Conservation (phyloP, 1,140 invertebrate genomes). For the Lepidostoma basale region DNA sequence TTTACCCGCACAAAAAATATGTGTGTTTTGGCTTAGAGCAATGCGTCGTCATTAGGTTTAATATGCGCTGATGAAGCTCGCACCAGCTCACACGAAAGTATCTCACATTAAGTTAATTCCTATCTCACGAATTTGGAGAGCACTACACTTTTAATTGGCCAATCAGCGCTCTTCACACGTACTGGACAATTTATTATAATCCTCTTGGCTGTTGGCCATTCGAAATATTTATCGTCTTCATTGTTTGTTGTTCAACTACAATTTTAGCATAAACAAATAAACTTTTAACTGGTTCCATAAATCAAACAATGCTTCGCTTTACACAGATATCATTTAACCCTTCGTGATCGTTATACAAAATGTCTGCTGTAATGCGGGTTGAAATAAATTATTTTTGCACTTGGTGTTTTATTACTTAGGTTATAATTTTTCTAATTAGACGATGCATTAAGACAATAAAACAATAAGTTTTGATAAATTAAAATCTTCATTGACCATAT, state of each 20-base stretch:
- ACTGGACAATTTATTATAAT: constrained; percentile 21
- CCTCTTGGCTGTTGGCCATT: constrained; percentile 21
- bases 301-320: background rate
- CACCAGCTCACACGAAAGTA: constrained; percentile 1
- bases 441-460: background rate
- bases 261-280: constrained; percentile 11
- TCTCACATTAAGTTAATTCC: constrained; percentile 40
- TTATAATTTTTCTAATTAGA: background rate
- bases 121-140: constrained; percentile 39
- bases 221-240: background rate
- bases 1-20: background rate
- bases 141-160: constrained; percentile 43
- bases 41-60: constrained; percentile 14
- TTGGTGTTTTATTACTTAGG: background rate
- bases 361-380: too few relatives aligned
- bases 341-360: background rate
- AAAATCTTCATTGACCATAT: too few relatives aligned
- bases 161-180: constrained; percentile 41
- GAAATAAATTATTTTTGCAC: background rate
- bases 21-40: background rate
- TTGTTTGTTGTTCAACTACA: background rate
- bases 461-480: too few relatives aligned
- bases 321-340: background rate
- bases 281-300: constrained; percentile 21
- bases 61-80: constrained; percentile 13